phyloP scores from a whole-genome alignment of 2,888 invertebrate species.

The Erebia aethiops region DNA sequence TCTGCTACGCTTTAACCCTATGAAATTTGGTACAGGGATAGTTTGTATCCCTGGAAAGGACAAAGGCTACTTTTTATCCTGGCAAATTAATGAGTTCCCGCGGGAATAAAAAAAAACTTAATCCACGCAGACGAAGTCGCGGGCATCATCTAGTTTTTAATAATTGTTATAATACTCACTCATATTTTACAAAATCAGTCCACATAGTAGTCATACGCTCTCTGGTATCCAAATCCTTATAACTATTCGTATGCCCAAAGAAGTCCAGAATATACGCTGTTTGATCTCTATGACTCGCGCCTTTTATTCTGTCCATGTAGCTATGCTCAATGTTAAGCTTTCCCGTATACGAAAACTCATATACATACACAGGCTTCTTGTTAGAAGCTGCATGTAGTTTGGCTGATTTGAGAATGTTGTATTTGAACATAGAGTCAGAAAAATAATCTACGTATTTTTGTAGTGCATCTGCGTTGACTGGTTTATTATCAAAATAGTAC shows the following conservation, averaged over 20 bases:
- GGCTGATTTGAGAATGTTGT: slow-evolving; percentile 65
- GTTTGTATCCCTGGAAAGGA: too few species aligned
- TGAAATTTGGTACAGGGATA: too few species aligned
- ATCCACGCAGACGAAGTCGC: too few species aligned
- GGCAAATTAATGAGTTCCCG: too few species aligned
- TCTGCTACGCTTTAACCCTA: too few species aligned
- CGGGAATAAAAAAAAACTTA: too few species aligned
- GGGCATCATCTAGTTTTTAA: background rate
- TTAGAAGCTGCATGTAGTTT: slow-evolving; percentile 57
- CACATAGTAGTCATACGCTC: slow-evolving; percentile 71
- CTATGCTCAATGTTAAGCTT: slow-evolving; percentile 62
- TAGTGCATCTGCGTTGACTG: slow-evolving; percentile 54
- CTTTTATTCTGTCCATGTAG: slow-evolving; percentile 65
- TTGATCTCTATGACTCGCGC: slow-evolving; percentile 75
- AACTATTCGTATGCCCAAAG: slow-evolving; percentile 56
- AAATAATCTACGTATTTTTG: slow-evolving; percentile 68
- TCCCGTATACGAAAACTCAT: slow-evolving; percentile 71
- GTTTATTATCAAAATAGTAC: slow-evolving; percentile 63
- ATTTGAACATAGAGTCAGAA: slow-evolving; percentile 74
- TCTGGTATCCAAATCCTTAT: slow-evolving; percentile 64
- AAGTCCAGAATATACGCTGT: slow-evolving; percentile 71
- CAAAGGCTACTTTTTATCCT: too few species aligned
- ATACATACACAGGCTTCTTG: slow-evolving; percentile 59
- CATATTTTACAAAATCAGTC: slow-evolving; percentile 69
- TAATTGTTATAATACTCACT: slow-evolving; percentile 56